Evolutionary conservation across 2,113 vertebrate genomes (phyloP), one percentile per base, ranked within the genome.

Genomic region (Myotis davidii): DNA sequence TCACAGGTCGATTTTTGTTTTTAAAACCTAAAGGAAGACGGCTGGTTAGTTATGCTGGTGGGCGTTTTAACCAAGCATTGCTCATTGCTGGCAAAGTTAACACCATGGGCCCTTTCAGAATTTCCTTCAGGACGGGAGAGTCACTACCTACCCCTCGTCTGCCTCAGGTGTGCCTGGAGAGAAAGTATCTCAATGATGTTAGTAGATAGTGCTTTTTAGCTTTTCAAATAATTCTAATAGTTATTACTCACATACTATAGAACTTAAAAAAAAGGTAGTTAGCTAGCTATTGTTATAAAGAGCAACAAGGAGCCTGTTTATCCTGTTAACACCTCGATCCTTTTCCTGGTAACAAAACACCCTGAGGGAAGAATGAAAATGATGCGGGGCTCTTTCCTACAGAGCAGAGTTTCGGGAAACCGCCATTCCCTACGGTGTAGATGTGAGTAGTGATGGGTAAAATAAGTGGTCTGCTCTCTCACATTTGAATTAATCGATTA

Each of bases 141-240:
- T 52, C 78, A 34, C 42, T 74, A 42, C 17, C 42, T 69, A 42
- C 17, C 16, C 45, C 27, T 81, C 39, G 10, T 39, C n/a, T 27
- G 10, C 54, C 85, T 67, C n/a, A 37, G 6, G 13, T 73, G 1
- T 67, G 74, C 54, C 18, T 86, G 54, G 39, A 89, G 34, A 54
- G 39, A 34, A 17, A 25, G 27, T 54, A 25, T 61, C 23, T 70
- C 27, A 69, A 42, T 14, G 39, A 34, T 23, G 45, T 64, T 72
- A 42, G 18, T 14, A 76, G 42, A 82, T 6, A 13, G n/a, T 29
- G 48, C 7, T 90, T 94, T 90, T 29, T 50, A 72, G 39, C 21
- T 59, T 94, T 88, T 70, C 17, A 94, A 91, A 42, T 85, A 29
- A 85, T 50, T 84, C 48, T 85, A 88, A 65, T 20, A 70, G 72